Base-by-base conservation (phyloP, 2,797 vertebrate genomes). In the Lepilemur ruficaudatus region DNA sequence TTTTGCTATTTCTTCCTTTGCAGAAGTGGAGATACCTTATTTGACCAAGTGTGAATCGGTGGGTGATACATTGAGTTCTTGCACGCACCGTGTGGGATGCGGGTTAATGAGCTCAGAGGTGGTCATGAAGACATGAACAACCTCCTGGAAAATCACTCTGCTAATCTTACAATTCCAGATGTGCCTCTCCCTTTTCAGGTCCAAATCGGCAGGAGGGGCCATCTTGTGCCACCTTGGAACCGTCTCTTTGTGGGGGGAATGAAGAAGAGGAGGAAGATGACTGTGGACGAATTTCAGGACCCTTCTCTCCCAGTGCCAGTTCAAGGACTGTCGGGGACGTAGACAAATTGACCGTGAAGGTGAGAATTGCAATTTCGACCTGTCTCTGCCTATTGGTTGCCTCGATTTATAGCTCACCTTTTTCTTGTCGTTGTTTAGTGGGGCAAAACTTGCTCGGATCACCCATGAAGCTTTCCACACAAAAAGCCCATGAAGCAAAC, bases 181-280 rank as follows among this genome's bases (percentile, higher is more conserved):
- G 25, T 69, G 32, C n/a, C 20, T 69, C 3, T 48, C 23, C 15
- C 4, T 35, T 80, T 90, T 32, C n/a, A 98, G 97, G 95, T 94
- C 89, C 90, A n/a, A 85, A 78, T 75, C 92, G 91, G 69, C 98
- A 91, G 57, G 97, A 94, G 67, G 96, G 96, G 2, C 13, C 88
- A 18, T 65, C 96, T 67, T 38, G 57, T 89, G 85, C 38, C 79
- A 35, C 78, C n/a, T 96, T 89, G 52, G 95, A 96, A 12, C 93
- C 96, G 41, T 55, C 87, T 65, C 65, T 82, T 59, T 89, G 88
- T 72, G 52, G 61, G 73, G 96, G 93, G 86, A 92, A 80, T 4
- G 23, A 73, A 65, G 55, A 46, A 6, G 46, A 96, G 89, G 94
- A 97, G 92, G 96, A 98, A 93, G 93, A 63, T 25, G 95, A 30